Conservation (phyloP, 2,888 invertebrate species). For the Vesta saturnalis region DNA sequence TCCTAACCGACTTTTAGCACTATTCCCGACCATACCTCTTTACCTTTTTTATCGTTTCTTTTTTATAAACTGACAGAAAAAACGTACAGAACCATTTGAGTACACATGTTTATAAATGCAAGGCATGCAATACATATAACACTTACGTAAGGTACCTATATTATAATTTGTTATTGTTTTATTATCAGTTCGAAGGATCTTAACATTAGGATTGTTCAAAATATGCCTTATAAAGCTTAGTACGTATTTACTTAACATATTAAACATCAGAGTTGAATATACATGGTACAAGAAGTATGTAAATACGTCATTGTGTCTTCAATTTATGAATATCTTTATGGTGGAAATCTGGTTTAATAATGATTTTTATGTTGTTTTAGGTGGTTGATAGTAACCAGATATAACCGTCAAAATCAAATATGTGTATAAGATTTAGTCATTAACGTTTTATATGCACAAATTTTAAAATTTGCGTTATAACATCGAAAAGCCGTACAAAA, state of each 20-base stretch:
- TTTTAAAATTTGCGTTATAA: no score
- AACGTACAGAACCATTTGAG: not conserved
- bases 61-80: not conserved
- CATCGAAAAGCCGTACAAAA: no score
- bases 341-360: no score
- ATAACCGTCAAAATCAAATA: no score
- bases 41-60: no score
- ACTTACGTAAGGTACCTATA: conserved; percentile 11
- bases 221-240: not conserved
- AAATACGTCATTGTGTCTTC: not conserved
- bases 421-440: no score
- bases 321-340: no score
- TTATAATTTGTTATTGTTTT: conserved; percentile 12
- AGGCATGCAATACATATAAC: conserved; percentile 12
- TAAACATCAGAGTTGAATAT: not conserved
- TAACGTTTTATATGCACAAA: no score
- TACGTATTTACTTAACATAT: not conserved
- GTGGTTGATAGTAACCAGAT: no score
- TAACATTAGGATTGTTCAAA: conserved; percentile 11
- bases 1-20: conserved; percentile 12
- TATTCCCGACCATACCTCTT: not conserved
- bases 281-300: not conserved
- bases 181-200: conserved; percentile 8
- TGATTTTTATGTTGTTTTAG: no score
- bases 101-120: conserved; percentile 9